phyloP scores from a whole-genome alignment of 2,797 vertebrate species.

The Eulemur rubriventer region DNA sequence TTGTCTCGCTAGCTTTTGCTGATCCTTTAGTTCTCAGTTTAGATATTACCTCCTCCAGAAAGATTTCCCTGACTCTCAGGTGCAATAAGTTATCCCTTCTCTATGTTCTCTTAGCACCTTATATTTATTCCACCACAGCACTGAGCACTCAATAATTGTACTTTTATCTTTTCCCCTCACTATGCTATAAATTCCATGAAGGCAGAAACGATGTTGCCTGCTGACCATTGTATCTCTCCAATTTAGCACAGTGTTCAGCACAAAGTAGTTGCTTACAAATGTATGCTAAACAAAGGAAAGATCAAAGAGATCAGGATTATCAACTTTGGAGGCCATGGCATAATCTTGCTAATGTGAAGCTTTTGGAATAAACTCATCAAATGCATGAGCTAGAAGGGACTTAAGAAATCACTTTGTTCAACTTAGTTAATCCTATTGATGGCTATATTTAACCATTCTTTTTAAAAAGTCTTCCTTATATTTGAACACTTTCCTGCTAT shows the following conservation, averaged over 20 bases:
- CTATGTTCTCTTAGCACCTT: background rate
- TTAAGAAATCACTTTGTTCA: constrained; percentile 32
- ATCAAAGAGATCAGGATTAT: background rate
- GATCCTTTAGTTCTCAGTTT: background rate
- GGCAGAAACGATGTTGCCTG: background rate
- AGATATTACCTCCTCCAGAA: background rate
- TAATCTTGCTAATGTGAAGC: background rate
- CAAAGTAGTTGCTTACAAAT: background rate
- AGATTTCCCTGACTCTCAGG: background rate
- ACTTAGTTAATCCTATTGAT: background rate
- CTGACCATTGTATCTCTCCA: background rate
- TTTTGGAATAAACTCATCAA: constrained; percentile 9
- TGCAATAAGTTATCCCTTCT: background rate
- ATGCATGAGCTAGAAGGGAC: background rate
- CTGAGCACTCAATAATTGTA: background rate
- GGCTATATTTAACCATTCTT: background rate
- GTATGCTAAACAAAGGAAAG: background rate
- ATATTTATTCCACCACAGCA: background rate
- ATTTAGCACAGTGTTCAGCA: background rate
- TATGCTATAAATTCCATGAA: background rate
- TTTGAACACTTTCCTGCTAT: background rate
- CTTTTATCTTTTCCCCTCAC: background rate
- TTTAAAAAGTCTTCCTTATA: background rate
- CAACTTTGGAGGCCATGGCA: background rate
- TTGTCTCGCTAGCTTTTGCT: background rate